Base-by-base conservation (phyloP, 2,888 invertebrate species). In the Leptura quadrifasciata region DNA sequence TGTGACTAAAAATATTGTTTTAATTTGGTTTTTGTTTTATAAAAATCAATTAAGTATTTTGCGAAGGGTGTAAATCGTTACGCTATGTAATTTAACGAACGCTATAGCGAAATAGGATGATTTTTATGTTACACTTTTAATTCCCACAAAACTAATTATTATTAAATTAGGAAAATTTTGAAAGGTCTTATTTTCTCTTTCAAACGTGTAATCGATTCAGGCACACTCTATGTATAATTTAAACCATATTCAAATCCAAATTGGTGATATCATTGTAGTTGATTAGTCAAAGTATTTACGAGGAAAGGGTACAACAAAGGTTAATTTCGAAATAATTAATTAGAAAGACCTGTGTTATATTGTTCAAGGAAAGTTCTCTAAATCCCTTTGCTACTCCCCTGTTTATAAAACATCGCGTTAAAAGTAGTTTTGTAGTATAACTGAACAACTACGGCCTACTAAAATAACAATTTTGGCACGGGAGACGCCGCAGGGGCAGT, bases 391-490 rank as follows among this genome's bases (percentile, higher is more conserved):
- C 47, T 6, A 5, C n/a, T n/a, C n/a, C 47, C 10, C 47, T n/a
- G 47, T 47, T 47, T n/a, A 47, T n/a, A n/a, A 47, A 47, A 47
- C 47, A 47, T 47, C 63, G 39, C 65, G 54, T 65, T 65, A 65
- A 52, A 52, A 52, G 47, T 47, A 52, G 65, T 65, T 69, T 69
- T 69, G 35, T 24, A 9, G 27, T 47, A 27, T 52, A 60, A 61
- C 58, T 27, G 52, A 71, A 24, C 70, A 58, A 39, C 60, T 71
- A 47, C 61, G 63, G 52, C 72, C 65, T 60, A 68, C 69, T 79
- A 72, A 79, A 79, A 79, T 79, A 79, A 76, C 75, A 76, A 76
- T 79, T 79, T 75, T 69, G 52, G 75, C 71, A 68, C 63, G 58
- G 61, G 72, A 70, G 75, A 20, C 35, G 67, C 75, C 74, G 60